Base-by-base conservation (phyloP, 2,797 vertebrate genomes). In the Geotrypetes seraphini region DNA sequence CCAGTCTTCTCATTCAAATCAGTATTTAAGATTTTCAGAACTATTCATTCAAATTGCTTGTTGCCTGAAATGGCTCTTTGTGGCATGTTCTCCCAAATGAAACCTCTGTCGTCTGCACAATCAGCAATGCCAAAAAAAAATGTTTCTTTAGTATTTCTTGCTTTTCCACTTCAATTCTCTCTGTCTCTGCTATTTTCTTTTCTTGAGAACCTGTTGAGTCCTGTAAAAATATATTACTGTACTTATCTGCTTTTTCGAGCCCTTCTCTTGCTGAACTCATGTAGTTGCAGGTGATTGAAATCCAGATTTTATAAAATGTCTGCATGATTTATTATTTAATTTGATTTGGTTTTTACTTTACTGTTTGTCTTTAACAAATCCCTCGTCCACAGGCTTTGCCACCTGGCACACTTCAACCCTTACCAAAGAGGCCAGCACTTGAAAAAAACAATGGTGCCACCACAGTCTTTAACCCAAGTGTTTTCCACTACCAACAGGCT, bases 401-500 rank as follows among this genome's bases (percentile, higher is more conserved):
- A 44, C 84, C 83, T 44, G 90, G 89, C 60, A 74, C 84, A 36
- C 57, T 95, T 81, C 91, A 93, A 69, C 73, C 78, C 69, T 81
- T 96, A 83, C 90, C 90, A 88, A 98, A 99, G 86, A 92, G 92
- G 82, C 67, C 69, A 38, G 77, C 84, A 60, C 58, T 92, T 75
- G 95, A 99, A 69, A 99, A 97, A 85, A 87, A 78, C 76, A 96
- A 90, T 23, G 90, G 91, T 63, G 85, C 83, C 57, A 75, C 89
- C 25, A 80, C 88, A 10, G 44, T 97, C 69, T 96, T 94, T 71
- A 96, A 87, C 81, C 91, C 90, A 67, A 86, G 69, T 78, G 82
- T 96, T 88, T 96, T 92, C 75, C 91, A 97, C 79, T 97, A 96
- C 83, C 95, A 96, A 77, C 93, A 95, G 79, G 85, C 92, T 72